Evolutionary conservation across 2,797 vertebrate species (phyloP).

Genomic region (Malacoctenus gilli): DNA sequence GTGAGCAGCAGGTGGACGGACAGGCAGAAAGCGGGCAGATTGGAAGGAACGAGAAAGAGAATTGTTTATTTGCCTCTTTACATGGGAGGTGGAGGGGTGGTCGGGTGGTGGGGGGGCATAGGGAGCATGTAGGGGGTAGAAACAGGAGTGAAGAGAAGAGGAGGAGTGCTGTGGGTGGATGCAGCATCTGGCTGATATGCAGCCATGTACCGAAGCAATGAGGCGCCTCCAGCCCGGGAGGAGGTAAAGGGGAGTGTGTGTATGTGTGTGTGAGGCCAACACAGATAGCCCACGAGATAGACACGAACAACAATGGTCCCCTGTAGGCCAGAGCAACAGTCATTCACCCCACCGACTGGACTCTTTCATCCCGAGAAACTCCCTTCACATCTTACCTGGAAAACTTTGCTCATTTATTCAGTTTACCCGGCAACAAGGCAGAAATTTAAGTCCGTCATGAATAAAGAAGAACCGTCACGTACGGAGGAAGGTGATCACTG

Average conservation of each 20-base stretch:
- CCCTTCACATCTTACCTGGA: conserved; percentile 24
- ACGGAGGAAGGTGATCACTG: conserved; percentile 42
- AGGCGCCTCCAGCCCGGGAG: conserved; percentile 61
- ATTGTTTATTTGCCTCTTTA: conserved; percentile 36
- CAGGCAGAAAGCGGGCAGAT: conserved; percentile 18
- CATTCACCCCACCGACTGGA: conserved; percentile 19
- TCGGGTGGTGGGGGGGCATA: background rate
- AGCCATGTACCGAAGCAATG: conserved; percentile 52
- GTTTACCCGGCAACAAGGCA: conserved; percentile 38
- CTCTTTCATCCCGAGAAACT: conserved; percentile 31
- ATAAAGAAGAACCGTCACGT: conserved; percentile 66
- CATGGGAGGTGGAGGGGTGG: conserved; percentile 1
- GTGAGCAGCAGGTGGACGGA: conserved; percentile 50
- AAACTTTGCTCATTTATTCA: conserved; percentile 50
- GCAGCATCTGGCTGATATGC: conserved; percentile 69
- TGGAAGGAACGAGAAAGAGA: conserved; percentile 8
- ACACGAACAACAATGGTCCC: conserved; percentile 53
- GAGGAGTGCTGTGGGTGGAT: conserved; percentile 43
- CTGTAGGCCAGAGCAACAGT: conserved; percentile 26
- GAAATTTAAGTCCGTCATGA: conserved; percentile 67
- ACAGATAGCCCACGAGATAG: conserved; percentile 40
- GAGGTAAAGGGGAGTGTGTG: conserved; percentile 37
- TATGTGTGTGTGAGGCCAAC: conserved; percentile 32
- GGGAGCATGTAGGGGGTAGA: conserved; percentile 3
- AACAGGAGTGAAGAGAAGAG: conserved; percentile 11